Evolutionary conservation across 2,888 invertebrate genomes (phyloP).

Genomic region (Liodrosophila aerea): DNA sequence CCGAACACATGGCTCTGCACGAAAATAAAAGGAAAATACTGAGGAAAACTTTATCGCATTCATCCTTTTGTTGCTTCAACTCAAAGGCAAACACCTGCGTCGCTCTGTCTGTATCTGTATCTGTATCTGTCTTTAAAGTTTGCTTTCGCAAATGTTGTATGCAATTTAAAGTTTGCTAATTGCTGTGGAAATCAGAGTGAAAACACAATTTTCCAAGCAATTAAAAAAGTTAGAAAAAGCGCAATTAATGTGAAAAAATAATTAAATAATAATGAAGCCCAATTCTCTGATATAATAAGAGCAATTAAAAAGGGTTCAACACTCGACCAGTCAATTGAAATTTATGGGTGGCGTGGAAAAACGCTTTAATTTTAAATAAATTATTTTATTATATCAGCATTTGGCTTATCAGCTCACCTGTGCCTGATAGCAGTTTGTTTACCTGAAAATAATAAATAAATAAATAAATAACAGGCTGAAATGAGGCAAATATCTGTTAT

Average conservation of each 20-base stretch:
- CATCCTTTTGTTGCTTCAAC: constrained; percentile 19
- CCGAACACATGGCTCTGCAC: constrained; percentile 16
- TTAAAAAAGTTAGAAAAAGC: constrained; percentile 3
- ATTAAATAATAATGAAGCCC: background rate
- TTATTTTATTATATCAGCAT: too few species aligned
- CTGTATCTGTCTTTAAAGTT: background rate
- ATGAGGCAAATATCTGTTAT: constrained; percentile 50
- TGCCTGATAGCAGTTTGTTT: too few species aligned
- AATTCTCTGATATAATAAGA: background rate
- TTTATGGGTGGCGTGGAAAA: too few species aligned
- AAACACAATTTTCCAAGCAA: background rate
- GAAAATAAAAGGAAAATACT: constrained; percentile 1
- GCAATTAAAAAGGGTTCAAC: too few species aligned
- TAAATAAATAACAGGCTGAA: constrained; percentile 23
- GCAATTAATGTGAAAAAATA: constrained; percentile 3
- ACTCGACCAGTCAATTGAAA: too few species aligned
- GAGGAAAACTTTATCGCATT: constrained; percentile 28
- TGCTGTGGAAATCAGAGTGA: constrained; percentile 22
- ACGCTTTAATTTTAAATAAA: too few species aligned
- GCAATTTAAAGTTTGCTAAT: constrained; percentile 45
- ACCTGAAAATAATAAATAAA: constrained; percentile 12
- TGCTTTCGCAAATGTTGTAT: constrained; percentile 12
- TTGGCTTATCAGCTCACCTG: too few species aligned
- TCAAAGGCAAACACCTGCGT: constrained; percentile 33
- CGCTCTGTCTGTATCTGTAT: background rate